Evolutionary conservation across 1,140 invertebrate species (phyloP).

Genomic region (Ladona fulva): DNA sequence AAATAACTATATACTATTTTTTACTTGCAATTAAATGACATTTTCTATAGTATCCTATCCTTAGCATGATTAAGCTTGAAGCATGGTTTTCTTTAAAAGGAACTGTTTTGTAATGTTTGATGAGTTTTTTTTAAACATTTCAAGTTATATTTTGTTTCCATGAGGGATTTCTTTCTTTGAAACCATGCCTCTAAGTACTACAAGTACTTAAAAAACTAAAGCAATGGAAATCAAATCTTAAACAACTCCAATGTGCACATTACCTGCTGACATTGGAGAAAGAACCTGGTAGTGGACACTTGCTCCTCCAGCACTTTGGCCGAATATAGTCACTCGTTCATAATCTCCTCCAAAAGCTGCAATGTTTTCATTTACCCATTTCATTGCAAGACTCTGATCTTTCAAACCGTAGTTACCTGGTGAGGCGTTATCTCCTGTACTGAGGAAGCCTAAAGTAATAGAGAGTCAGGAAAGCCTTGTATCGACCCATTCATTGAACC

Average conservation of each 20-base stretch:
- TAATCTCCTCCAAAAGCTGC: slow-evolving; percentile 23
- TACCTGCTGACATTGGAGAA: slow-evolving; percentile 22
- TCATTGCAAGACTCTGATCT: slow-evolving; percentile 43
- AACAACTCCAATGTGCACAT: too few species aligned
- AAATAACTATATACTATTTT: too few species aligned
- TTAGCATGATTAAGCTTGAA: too few species aligned
- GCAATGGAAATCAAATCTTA: too few species aligned
- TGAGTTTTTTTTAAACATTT: neutral
- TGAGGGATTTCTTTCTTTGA: neutral
- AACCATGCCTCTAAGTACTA: too few species aligned
- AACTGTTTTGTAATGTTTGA: too few species aligned
- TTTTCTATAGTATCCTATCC: too few species aligned
- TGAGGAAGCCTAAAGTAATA: slow-evolving; percentile 38
- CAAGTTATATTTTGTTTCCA: neutral
- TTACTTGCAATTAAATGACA: too few species aligned
- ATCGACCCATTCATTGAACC: too few species aligned
- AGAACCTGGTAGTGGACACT: slow-evolving; percentile 20
- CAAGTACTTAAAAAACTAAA: too few species aligned
- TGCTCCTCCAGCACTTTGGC: slow-evolving; percentile 25
- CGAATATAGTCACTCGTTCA: slow-evolving; percentile 22
- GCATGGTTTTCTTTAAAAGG: too few species aligned
- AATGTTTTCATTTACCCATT: slow-evolving; percentile 44
- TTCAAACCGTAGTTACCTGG: slow-evolving; percentile 48
- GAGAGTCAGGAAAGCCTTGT: too few species aligned
- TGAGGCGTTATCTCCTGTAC: slow-evolving; percentile 38